Evolutionary conservation across 2,797 vertebrate genomes (phyloP), one percentile per base, ranked within the genome.

Genomic region (Lepidocolaptes lacrymiger): DNA sequence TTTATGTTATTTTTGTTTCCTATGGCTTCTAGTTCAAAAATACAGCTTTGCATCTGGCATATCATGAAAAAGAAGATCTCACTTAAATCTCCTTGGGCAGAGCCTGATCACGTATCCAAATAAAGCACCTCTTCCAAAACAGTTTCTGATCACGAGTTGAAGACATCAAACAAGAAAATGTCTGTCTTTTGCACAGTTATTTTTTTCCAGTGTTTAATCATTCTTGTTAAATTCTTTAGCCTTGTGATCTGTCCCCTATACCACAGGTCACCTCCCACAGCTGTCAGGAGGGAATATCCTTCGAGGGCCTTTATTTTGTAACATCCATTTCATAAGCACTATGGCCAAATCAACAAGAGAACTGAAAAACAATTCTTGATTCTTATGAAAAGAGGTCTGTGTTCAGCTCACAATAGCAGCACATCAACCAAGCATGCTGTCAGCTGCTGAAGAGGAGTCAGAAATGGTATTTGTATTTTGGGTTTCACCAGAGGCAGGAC

Each of bases 1-100:
- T 88, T 92, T 73, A 88, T 88, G 61, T 89, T 88, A 46, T 88
- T 96, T 97, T 95, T 85, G 88, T 82, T 96, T 91, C 62, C 41
- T 88, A 43, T 51, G 43, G 1, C 24, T 87, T 89, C 68, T 48
- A 86, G 58, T 94, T 91, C 20, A 85, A 82, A 95, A 85, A 77
- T 36, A 61, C 7, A 69, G 39, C 37, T 91, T 88, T 71, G 26
- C 3, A 7, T 89, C 55, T 92, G 95, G 87, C 68, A 36, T 80
- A 55, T 71, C 39, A 34, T 39, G 76, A 83, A 86, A 93, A 92
- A 83, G n/a, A 90, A 56, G 43, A 66, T 55, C 59, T 72, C n/a
- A 28, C 78, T 78, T 77, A 62, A 89, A 59, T 62, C n/a, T 85
- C 48, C 39, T 61, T 12, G n/a, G 62, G 43, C 68, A 64, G 51